Evolutionary conservation across 2,113 vertebrate species (phyloP).

Genomic region (Puffinus mauretanicus): DNA sequence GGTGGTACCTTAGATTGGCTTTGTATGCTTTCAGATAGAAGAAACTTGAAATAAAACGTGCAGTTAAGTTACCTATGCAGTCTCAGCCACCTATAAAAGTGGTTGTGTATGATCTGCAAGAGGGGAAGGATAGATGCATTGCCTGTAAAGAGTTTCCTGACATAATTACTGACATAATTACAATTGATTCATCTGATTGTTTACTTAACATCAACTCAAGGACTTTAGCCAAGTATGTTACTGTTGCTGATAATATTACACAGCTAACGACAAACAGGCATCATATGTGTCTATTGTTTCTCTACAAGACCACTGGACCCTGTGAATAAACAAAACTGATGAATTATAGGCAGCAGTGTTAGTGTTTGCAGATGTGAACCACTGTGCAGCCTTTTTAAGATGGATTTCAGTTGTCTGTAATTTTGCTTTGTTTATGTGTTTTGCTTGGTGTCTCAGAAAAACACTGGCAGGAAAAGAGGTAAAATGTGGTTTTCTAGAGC

Average conservation of each 20-base stretch:
- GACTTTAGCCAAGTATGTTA: not conserved
- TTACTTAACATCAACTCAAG: not conserved
- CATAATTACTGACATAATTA: not conserved
- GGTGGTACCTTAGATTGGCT: not conserved
- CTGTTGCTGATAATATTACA: not conserved
- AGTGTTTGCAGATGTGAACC: not conserved
- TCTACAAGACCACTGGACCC: not conserved
- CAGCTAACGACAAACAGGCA: not conserved
- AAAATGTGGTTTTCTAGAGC: not conserved
- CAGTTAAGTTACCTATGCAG: not conserved
- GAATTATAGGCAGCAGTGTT: not conserved
- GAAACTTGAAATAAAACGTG: not conserved
- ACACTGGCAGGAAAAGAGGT: not conserved
- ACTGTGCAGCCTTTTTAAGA: not conserved
- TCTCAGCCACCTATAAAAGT: not conserved
- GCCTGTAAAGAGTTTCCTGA: not conserved
- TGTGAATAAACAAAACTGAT: not conserved
- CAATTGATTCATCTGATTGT: not conserved
- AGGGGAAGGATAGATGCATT: not conserved
- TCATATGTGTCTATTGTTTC: rapidly evolving
- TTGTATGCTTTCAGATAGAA: not conserved
- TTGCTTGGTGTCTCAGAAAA: not conserved
- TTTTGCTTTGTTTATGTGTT: not conserved
- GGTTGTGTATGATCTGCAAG: not conserved
- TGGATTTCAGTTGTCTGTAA: not conserved